A percentile compares a stretch with the other conserved stretches of the same genome.
phyloP scores from a whole-genome alignment of 2,888 invertebrate genomes.

The Ditula angustiorana region DNA sequence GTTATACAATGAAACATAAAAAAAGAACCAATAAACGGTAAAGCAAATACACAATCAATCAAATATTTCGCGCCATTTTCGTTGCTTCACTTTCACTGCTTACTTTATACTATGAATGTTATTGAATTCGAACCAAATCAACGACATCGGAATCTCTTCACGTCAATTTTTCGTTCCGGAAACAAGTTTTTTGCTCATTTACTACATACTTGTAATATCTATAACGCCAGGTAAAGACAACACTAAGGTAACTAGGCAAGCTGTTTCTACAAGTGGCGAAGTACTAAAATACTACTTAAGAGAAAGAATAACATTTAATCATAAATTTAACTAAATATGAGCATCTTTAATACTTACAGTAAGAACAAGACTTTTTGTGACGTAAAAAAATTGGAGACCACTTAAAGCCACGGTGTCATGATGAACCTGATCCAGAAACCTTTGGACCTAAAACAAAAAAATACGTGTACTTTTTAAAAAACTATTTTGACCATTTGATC shows the following conservation, averaged over 20 bases:
- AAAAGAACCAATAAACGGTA: too few species aligned
- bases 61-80: background rate
- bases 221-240: background rate
- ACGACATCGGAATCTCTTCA: background rate
- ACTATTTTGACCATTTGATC: background rate
- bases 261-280: background rate
- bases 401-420: conserved; percentile 77
- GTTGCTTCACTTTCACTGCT: background rate
- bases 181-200: background rate
- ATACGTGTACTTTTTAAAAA: too few species aligned
- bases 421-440: conserved; percentile 85
- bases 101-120: background rate
- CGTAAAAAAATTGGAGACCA: conserved; percentile 81
- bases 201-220: too few species aligned
- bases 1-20: too few species aligned
- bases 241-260: too few species aligned
- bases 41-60: background rate
- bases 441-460: conserved; percentile 70
- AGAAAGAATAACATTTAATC: too few species aligned
- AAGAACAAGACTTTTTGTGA: conserved; percentile 82
- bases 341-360: conserved; percentile 70
- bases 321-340: too few species aligned
- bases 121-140: background rate
- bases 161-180: background rate
- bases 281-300: too few species aligned